Evolutionary conservation across 2,113 vertebrate species (phyloP), one percentile per base, ranked within the genome.

Genomic region (Zosterops hypoxanthus): DNA sequence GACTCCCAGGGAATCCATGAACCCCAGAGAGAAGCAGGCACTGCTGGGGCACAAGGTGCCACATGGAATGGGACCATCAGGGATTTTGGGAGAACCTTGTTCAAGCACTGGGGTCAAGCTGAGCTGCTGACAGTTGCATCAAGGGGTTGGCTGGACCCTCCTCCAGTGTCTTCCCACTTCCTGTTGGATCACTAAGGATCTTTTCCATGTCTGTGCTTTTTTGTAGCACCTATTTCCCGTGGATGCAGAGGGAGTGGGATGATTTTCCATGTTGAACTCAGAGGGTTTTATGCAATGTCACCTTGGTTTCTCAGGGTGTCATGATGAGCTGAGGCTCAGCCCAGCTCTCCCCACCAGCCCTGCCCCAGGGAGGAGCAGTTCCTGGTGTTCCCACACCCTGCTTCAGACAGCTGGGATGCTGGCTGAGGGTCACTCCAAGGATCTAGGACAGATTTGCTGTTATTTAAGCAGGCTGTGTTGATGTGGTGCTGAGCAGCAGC

Each of bases 161-260:
- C 69, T 68, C 36, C 2, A 3, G 6, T 69, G 19, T 53, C 26
- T 61, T 73, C 41, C 14, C 14, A 0, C 6, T 49, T 61, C 24
- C 5, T 0, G 0, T 7, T 47, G 49, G 41, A 8, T 20, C 52
- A 61, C 28, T 25, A 4, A 18, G 9, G 33, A 46, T 41, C 41
- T 72, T 86, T 56, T 55, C 70, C 14, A 2, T 5, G 3, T 41
- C 53, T 0, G 0, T 64, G 60, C 7, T 2, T 64, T 79, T 61
- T 53, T 55, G 16, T n/a, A 52, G 29, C 9, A 5, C 34, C 13
- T 2, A 0, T 63, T 82, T 53, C 15, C 14, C 39, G 21, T 60
- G 64, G n/a, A 5, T 42, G 8, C 15, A 39, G 57, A 39, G 46
- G 52, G 41, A 72, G 21, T 2, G 9, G 41, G 71, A 9, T 72